phyloP scores from a whole-genome alignment of 2,113 vertebrate genomes.

The Buteo buteo region DNA sequence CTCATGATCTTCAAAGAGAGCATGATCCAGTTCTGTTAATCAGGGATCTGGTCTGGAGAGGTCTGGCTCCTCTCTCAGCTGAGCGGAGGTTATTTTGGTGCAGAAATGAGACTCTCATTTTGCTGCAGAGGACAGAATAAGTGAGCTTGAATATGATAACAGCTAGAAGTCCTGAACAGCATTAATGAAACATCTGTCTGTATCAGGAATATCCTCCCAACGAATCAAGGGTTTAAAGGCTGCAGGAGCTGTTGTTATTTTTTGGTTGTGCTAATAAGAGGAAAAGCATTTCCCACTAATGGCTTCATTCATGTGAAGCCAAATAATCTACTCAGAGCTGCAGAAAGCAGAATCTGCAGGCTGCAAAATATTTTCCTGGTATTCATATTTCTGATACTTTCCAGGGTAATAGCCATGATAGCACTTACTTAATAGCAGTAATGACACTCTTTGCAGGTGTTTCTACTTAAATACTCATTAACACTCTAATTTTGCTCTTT shows the following conservation, averaged over 20 bases:
- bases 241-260: not conserved
- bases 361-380: not conserved
- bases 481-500: not conserved
- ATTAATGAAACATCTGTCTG: not conserved
- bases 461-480: conserved; percentile 45
- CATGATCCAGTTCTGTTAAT: not conserved
- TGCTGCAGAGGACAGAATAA: not conserved
- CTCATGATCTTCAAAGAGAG: not conserved
- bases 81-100: not conserved
- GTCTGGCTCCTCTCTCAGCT: not conserved
- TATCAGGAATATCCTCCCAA: not conserved
- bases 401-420: not conserved
- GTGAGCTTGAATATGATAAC: not conserved
- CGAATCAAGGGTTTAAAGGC: not conserved
- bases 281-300: not conserved
- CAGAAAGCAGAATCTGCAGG: not conserved
- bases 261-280: not conserved
- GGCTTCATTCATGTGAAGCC: not conserved
- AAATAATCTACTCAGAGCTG: not conserved
- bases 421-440: not conserved
- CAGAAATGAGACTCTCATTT: not conserved
- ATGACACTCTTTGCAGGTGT: conserved; percentile 30
- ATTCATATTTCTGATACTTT: not conserved
- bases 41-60: not conserved
- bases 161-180: not conserved